Conservation (phyloP, 2,888 invertebrate species). For the Ischnura elegans region DNA sequence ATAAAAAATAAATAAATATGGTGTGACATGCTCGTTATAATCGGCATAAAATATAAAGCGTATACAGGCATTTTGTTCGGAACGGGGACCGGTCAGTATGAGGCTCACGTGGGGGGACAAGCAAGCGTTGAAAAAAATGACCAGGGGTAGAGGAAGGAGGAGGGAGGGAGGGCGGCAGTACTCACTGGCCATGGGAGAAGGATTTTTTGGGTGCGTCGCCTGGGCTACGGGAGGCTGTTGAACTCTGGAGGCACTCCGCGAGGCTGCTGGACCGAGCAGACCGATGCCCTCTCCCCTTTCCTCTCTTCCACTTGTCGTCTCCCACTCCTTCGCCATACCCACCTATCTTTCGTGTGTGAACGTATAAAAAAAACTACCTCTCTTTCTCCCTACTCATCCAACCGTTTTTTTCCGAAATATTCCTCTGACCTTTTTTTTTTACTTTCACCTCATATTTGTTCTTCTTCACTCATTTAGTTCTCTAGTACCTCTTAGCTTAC, state of each 20-base stretch:
- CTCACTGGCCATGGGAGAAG: conserved; percentile 11
- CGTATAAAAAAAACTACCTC: background rate
- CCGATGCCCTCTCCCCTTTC: background rate
- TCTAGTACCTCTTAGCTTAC: background rate
- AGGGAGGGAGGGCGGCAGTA: background rate
- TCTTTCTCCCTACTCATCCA: background rate
- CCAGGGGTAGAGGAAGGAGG: no score
- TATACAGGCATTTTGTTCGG: no score
- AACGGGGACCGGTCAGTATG: no score
- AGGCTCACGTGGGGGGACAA: no score
- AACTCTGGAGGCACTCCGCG: background rate
- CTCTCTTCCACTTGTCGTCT: background rate
- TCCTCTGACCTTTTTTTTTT: no score
- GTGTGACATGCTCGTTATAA: no score
- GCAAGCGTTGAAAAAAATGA: no score
- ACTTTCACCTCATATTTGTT: no score
- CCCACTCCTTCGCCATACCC: background rate
- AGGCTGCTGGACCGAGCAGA: conserved; percentile 14
- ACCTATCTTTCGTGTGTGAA: background rate
- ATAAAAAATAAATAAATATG: no score
- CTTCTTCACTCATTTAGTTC: background rate
- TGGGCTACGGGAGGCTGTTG: conserved; percentile 53
- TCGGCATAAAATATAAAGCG: no score
- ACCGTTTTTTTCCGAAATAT: no score
- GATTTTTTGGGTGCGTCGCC: conserved; percentile 58